Base-by-base conservation (phyloP, 2,113 vertebrate species). In the Pollimyrus isidori region DNA sequence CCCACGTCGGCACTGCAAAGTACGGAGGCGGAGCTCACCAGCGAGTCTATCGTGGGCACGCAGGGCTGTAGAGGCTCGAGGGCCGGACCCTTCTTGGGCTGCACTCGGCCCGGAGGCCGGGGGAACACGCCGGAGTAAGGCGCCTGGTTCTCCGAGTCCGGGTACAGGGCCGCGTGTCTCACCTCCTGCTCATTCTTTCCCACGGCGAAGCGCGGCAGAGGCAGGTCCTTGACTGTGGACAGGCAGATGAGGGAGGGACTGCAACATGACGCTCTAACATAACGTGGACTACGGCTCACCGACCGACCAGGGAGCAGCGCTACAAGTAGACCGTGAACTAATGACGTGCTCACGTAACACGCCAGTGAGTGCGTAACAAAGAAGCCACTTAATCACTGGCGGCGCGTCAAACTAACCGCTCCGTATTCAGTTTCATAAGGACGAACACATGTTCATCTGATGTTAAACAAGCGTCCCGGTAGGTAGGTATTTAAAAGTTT, bases 101-200 rank as follows among this genome's bases (percentile, higher is more conserved):
- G 97, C 80, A 95, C 96, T 90, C 98, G 94, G 90, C 96, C 97
- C 26, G 98, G 98, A 3, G 98, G 98, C 89, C 98, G 96, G 90
- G 98, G 98, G 91, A 99, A 98, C 69, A 98, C 97, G 65, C 97
- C 97, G 42, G 97, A 95, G 92, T 98, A 99, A 26, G 98, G 94
- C n/a, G 97, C 96, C 91, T 97, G 93, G 91, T 96, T 96, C 93
- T 99, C 98, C 42, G 97, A 92, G 93, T 99, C 98, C 89, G 97
- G 95, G 92, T 98, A 98, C 88, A 97, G 95, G 21, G 97, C 94
- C 3, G 96, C 91, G 46, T 97, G 97, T 91, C 97, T 96, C 82
- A 96, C 95, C 92, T 99, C 98, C 56, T 97, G 97, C 90, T 99
- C 98, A 45, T 98, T 99, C 94, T 99, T 99, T 91, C 97, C 97